Conservation (phyloP, 2,113 vertebrate species). For the Xiphophorus hellerii region DNA sequence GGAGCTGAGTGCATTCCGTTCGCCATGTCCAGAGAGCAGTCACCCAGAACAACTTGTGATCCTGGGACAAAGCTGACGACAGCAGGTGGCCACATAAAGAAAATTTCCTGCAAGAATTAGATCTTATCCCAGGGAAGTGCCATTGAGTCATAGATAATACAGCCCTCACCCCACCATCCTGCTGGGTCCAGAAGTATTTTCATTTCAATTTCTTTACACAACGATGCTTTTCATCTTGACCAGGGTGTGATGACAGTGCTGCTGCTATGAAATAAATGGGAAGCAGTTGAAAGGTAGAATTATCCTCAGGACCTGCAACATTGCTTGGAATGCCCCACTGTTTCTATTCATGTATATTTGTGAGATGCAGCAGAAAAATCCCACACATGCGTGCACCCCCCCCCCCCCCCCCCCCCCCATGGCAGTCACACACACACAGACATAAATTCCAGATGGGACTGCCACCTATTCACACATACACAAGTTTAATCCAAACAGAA, state of each 20-base stretch:
- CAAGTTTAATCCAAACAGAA: constrained; percentile 83
- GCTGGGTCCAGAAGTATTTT: constrained; percentile 94
- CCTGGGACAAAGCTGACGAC: constrained; percentile 90
- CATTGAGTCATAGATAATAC: constrained; percentile 94
- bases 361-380: constrained; percentile 23
- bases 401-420: too few species aligned
- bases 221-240: constrained; percentile 94
- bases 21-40: constrained; percentile 88
- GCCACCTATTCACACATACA: constrained; percentile 26
- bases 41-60: constrained; percentile 98
- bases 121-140: constrained; percentile 94
- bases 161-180: constrained; percentile 79
- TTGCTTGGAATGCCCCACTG: constrained; percentile 69
- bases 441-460: constrained; percentile 35
- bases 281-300: constrained; percentile 94
- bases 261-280: constrained; percentile 93
- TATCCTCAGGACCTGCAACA: constrained; percentile 91
- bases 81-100: constrained; percentile 94
- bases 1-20: constrained; percentile 89
- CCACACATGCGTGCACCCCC: not conserved
- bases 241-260: constrained; percentile 87
- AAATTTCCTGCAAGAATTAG: constrained; percentile 94
- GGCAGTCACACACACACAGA: constrained; percentile 24
- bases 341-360: constrained; percentile 50
- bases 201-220: constrained; percentile 98